Percentiles rank a stretch among this genome's conserved stretches.
phyloP scores from a whole-genome alignment of 1,140 invertebrate genomes.

The Rhopalosiphum maidis region DNA sequence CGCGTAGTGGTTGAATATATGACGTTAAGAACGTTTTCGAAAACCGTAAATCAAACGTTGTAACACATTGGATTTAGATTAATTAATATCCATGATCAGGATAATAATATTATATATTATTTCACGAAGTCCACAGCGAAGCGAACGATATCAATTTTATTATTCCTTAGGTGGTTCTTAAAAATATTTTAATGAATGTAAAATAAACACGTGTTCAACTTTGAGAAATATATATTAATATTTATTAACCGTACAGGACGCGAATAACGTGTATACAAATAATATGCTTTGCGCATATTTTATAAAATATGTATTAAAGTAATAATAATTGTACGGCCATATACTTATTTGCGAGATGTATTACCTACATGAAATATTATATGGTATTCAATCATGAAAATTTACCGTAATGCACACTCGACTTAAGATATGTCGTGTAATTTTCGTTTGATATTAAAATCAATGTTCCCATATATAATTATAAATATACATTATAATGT shows the following conservation, averaged over 20 bases:
- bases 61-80: neutral
- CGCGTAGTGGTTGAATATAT: neutral
- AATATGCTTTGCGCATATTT: neutral
- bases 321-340: neutral
- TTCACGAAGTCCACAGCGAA: neutral
- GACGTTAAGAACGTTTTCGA: slow-evolving; percentile 20
- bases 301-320: neutral
- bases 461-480: neutral
- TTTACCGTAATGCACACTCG: neutral
- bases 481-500: too few relatives aligned
- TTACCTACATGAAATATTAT: neutral
- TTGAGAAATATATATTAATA: neutral
- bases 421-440: neutral
- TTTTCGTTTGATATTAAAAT: neutral
- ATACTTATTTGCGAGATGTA: neutral
- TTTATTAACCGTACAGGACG: neutral
- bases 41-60: slow-evolving; percentile 42
- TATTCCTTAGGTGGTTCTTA: neutral
- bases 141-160: neutral
- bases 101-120: neutral
- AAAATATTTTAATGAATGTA: neutral
- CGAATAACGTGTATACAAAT: neutral
- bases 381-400: neutral
- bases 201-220: neutral
- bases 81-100: neutral